These are phyloP conservation scores for Rhinogobio ventralis DNA, from an alignment of 2,797 vertebrate species.

Conservation along the genomic window DNA sequence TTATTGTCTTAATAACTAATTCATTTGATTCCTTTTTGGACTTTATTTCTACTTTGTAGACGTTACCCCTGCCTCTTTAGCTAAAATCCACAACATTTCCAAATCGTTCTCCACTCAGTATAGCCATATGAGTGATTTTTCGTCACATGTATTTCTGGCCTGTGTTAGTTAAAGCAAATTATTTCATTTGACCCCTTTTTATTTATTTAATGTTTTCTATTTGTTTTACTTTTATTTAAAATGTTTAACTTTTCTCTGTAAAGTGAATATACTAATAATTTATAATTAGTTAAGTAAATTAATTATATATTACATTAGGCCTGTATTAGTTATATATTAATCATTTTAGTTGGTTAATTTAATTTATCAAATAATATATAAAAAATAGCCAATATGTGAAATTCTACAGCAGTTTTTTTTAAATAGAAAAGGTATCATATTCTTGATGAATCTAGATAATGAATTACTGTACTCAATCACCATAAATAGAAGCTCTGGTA, in stretches of 20 bases:
- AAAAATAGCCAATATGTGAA: background rate
- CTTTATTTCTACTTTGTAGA: background rate
- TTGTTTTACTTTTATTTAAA: background rate
- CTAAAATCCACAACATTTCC: background rate
- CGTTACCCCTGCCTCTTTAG: background rate
- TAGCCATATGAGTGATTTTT: too few relatives aligned
- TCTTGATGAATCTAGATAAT: background rate
- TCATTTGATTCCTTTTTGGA: background rate
- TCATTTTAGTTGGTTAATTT: background rate
- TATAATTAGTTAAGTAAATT: background rate
- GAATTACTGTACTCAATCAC: background rate
- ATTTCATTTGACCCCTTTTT: background rate
- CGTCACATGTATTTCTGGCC: background rate
- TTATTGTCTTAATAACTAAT: background rate
- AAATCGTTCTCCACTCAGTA: background rate
- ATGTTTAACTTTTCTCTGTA: background rate
- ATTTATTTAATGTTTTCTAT: too few relatives aligned
- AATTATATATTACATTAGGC: too few relatives aligned
- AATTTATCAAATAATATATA: background rate
- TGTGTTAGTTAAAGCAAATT: background rate
- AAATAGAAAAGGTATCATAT: background rate
- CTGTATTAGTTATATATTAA: background rate
- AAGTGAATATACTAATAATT: background rate
- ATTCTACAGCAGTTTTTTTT: background rate
- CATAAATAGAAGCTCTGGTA: background rate